Percentiles rank a stretch among this genome's conserved stretches.
Evolutionary conservation across 1,140 invertebrate species (phyloP).

Genomic region (Spodoptera frugiperda): DNA sequence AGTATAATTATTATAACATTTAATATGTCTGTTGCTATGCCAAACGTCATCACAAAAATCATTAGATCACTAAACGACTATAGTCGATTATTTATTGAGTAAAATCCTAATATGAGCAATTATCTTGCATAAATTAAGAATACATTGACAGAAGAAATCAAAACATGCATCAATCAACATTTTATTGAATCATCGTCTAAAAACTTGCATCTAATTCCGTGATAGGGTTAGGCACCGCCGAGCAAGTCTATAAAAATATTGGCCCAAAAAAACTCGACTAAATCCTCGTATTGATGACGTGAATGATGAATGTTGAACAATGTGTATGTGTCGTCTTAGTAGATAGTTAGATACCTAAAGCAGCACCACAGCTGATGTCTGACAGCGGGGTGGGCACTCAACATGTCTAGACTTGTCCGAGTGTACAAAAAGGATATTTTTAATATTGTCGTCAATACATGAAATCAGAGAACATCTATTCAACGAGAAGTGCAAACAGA

Average conservation of each 20-base stretch:
- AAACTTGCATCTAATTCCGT: conserved; percentile 60
- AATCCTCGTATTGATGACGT: conserved; percentile 65
- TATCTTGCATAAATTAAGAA: conserved; percentile 48
- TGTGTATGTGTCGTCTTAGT: conserved; percentile 68
- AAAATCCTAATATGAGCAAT: conserved; percentile 45
- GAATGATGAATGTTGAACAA: conserved; percentile 75
- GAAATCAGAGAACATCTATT: conserved; percentile 49
- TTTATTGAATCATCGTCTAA: conserved; percentile 63
- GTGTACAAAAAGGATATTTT: conserved; percentile 48
- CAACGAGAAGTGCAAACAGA: conserved; percentile 60
- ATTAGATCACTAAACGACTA: too few species aligned
- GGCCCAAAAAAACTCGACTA: conserved; percentile 54
- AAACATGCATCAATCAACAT: conserved; percentile 51
- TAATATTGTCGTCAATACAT: conserved; percentile 46
- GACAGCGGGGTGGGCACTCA: conserved; percentile 46
- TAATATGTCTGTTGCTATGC: conserved; percentile 31
- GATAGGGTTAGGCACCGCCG: conserved; percentile 56
- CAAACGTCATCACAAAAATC: too few species aligned
- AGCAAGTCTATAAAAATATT: conserved; percentile 60
- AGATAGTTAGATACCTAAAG: conserved; percentile 59
- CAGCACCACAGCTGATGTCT: conserved; percentile 68
- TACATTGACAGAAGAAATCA: conserved; percentile 40
- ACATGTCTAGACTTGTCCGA: conserved; percentile 70
- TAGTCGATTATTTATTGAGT: conserved; percentile 29
- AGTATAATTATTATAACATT: conserved; percentile 16